Percentiles rank a stretch among this genome's conserved stretches.
These are phyloP conservation scores for Altica lythri DNA, from an alignment of 2,888 invertebrate genomes.

Conservation along the genomic window DNA sequence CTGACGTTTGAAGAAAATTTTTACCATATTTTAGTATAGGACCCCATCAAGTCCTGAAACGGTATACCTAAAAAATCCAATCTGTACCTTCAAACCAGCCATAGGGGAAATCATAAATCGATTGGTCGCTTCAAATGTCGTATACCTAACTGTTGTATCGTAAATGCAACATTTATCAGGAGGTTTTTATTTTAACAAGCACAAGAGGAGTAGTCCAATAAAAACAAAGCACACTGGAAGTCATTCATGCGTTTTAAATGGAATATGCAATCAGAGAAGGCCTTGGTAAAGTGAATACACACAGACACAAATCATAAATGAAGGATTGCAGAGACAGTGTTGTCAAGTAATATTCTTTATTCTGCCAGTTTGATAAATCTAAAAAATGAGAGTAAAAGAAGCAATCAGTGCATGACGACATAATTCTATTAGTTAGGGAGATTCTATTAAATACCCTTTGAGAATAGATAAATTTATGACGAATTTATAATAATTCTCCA, in stretches of 20 bases:
- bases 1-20: neutral
- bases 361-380: neutral
- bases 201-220: constrained; percentile 16
- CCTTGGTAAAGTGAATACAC: constrained; percentile 22
- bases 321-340: constrained; percentile 16
- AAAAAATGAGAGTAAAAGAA: neutral
- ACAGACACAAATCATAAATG: constrained; percentile 20
- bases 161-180: constrained; percentile 1
- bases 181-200: constrained; percentile 13
- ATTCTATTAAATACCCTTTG: too few relatives aligned
- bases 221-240: constrained; percentile 19
- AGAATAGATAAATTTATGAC: too few relatives aligned
- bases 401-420: constrained; percentile 3
- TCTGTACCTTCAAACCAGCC: too few relatives aligned
- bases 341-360: constrained; percentile 7
- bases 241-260: constrained; percentile 26
- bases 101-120: too few relatives aligned
- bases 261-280: constrained; percentile 22
- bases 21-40: too few relatives aligned
- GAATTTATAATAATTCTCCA: too few relatives aligned
- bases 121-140: neutral
- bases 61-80: too few relatives aligned
- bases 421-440: too few relatives aligned
- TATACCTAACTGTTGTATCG: neutral
- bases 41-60: too few relatives aligned